These are phyloP conservation scores for Paratrypauchen microcephalus DNA, from an alignment of 2,797 vertebrate genomes.

Conservation along the genomic window DNA sequence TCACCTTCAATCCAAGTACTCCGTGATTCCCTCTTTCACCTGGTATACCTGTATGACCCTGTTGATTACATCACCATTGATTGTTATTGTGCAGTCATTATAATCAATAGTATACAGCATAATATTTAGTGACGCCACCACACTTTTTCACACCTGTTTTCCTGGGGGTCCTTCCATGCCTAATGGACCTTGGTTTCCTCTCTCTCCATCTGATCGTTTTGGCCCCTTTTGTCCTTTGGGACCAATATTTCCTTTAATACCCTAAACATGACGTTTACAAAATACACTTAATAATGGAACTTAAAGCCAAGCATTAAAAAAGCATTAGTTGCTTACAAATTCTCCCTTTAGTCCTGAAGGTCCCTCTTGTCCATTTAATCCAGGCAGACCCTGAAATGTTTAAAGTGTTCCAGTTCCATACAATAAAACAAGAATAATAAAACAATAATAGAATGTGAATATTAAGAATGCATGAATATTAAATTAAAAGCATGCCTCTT, in stretches of 20 bases:
- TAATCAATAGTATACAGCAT: background rate
- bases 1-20: constrained; percentile 62
- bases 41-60: constrained; percentile 63
- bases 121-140: too few relatives aligned
- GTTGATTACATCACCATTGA: background rate
- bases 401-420: constrained; percentile 15
- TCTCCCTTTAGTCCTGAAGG: constrained; percentile 58
- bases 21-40: constrained; percentile 68
- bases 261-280: constrained; percentile 54
- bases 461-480: background rate
- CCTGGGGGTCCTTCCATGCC: constrained; percentile 67
- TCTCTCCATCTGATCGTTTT: constrained; percentile 65
- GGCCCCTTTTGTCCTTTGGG: constrained; percentile 54
- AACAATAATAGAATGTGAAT: background rate
- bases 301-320: background rate
- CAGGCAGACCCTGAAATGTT: constrained; percentile 66
- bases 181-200: constrained; percentile 58
- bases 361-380: constrained; percentile 62
- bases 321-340: constrained; percentile 60
- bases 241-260: constrained; percentile 65
- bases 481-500: constrained; percentile 9
- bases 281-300: background rate
- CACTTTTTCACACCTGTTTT: constrained; percentile 55
- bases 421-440: background rate
- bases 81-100: background rate